A percentile compares a stretch with the other conserved stretches of the same genome.
These are phyloP conservation scores for Diplodus sargus DNA, from an alignment of 2,797 vertebrate genomes.

Conservation along the genomic window DNA sequence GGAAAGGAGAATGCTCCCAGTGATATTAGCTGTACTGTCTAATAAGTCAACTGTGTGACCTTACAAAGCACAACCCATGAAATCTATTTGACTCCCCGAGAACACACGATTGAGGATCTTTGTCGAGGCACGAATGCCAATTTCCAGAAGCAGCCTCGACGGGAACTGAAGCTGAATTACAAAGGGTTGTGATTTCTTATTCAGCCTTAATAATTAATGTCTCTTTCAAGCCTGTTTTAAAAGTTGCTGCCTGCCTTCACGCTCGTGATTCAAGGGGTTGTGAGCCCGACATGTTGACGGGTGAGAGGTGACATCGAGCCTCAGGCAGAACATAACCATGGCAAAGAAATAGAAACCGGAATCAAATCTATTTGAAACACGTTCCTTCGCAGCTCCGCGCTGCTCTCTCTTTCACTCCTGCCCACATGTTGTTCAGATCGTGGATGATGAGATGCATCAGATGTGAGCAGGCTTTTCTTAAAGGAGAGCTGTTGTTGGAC, in stretches of 20 bases:
- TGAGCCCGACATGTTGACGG: conserved; percentile 51
- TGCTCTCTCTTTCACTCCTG: background rate
- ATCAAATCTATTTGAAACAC: conserved; percentile 29
- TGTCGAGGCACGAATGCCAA: conserved; percentile 31
- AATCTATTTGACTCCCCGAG: conserved; percentile 27
- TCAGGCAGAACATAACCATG: conserved; percentile 47
- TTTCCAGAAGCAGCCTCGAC: conserved; percentile 10
- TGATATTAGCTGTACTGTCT: conserved; percentile 27
- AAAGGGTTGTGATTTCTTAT: conserved; percentile 35
- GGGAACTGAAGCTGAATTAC: conserved; percentile 35
- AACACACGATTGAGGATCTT: conserved; percentile 32
- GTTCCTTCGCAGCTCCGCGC: conserved; percentile 5
- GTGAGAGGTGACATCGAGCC: conserved; percentile 59
- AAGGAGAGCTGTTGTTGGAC: conserved; percentile 48
- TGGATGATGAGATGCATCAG: conserved; percentile 23
- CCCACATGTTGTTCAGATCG: conserved; percentile 17
- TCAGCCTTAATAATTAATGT: conserved; percentile 61
- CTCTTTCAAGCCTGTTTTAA: conserved; percentile 48
- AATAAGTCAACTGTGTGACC: conserved; percentile 51
- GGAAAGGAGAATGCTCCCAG: conserved; percentile 41
- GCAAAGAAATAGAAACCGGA: conserved; percentile 27
- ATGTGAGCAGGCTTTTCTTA: conserved; percentile 39
- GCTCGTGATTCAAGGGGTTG: conserved; percentile 46
- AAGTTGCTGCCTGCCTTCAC: conserved; percentile 43
- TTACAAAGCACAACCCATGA: conserved; percentile 30